Evolutionary conservation across 2,113 vertebrate genomes (phyloP), one percentile per base, ranked within the genome.

Genomic region (Pseudopipra pipra): DNA sequence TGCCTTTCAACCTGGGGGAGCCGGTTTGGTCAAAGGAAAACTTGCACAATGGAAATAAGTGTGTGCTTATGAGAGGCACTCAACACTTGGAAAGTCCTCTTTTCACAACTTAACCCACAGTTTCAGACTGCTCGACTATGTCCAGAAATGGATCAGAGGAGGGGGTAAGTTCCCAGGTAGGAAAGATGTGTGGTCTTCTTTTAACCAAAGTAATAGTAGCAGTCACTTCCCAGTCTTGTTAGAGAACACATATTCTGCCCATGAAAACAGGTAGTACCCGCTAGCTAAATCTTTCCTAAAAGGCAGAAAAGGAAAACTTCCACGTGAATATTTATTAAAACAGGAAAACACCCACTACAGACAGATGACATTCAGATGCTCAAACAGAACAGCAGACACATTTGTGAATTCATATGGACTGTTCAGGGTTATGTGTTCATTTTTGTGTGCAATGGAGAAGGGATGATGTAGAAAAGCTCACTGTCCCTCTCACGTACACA

Each of bases 1-100:
- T 0, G 1, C 20, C 44, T 15, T 30, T 21, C 35, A 52, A 0
- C 4, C 31, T 27, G n/a, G 4, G 16, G 47, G 3, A 80, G 28
- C 6, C 30, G 44, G 2, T 21, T 28, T 37, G 33, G 17, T 31
- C 41, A 19, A 41, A 30, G 37, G 21, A 61, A 61, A 84, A 23
- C 20, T 41, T 35, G 55, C n/a, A 49, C 24, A 41, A 16, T 17
- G 20, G 20, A 70, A 66, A 8, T 14, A 65, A 27, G 9, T 5
- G 14, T 3, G 9, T 3, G 10, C 37, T 33, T 7, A 65, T 41
- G 14, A 41, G 33, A 72, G 51, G 65, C 4, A 5, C 16, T 76
- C 63, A 58, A 10, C 2, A 10, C 14, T 23, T 30, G 31, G 7
- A 15, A 89, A 5, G 12, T 46, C n/a, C 20, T 58, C 23, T 84